phyloP scores from a whole-genome alignment of 1,140 invertebrate genomes.

The Plutomurus gul region DNA sequence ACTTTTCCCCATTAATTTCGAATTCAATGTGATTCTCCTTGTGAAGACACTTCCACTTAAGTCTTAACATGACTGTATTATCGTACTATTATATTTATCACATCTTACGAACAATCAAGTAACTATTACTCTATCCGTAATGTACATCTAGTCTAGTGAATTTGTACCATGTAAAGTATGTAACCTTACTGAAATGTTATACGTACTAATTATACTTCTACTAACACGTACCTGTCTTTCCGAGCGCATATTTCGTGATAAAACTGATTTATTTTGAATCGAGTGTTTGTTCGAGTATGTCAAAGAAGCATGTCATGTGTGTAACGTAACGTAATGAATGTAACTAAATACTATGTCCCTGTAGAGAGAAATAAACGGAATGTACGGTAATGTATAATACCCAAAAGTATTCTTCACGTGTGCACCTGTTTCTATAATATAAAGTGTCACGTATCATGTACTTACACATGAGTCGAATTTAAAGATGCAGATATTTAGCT shows the following conservation, averaged over 20 bases:
- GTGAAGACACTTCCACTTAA: constrained; percentile 26
- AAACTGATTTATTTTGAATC: constrained; percentile 16
- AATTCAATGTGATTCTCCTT: constrained; percentile 17
- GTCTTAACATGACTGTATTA: constrained; percentile 13
- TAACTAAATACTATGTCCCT: not conserved
- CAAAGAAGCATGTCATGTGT: not conserved
- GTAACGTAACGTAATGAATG: not conserved
- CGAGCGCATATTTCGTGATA: constrained; percentile 20
- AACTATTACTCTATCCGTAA: not conserved
- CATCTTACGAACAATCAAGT: constrained; percentile 1
- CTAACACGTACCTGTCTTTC: constrained; percentile 30
- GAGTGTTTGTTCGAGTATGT: constrained; percentile 18
- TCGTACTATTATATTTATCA: constrained; percentile 14
- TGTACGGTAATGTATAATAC: not conserved
- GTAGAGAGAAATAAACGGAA: not conserved
- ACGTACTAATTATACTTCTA: not conserved
- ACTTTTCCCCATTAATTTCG: not conserved
- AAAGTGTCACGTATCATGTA: too few species aligned
- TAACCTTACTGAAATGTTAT: not conserved
- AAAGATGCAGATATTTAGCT: too few species aligned
- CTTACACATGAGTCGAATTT: too few species aligned
- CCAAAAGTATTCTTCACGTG: too few species aligned
- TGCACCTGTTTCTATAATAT: too few species aligned
- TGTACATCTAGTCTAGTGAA: not conserved
- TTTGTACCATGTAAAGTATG: constrained; percentile 12